Percentiles rank a stretch among this genome's conserved stretches.
These are phyloP conservation scores for Thermophis baileyi DNA, from an alignment of 2,113 vertebrate species.

Conservation along the genomic window DNA sequence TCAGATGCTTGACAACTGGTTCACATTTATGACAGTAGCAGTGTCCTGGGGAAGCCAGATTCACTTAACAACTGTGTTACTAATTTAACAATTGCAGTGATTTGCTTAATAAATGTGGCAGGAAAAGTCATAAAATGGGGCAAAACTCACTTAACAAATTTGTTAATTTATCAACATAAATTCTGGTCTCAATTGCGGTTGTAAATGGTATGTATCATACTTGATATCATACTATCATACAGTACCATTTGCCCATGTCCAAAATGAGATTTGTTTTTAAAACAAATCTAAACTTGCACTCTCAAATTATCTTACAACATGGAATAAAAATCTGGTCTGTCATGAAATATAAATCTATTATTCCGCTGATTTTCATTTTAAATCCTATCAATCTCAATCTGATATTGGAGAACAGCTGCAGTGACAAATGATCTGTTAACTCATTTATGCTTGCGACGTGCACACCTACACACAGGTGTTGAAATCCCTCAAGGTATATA, in stretches of 20 bases:
- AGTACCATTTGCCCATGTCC: not conserved
- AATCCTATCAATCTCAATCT: constrained; percentile 4
- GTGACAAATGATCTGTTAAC: constrained; percentile 25
- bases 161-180: not conserved
- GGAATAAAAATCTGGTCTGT: not conserved
- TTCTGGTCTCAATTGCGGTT: not conserved
- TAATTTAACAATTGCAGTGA: too few relatives aligned
- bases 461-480: constrained; percentile 29
- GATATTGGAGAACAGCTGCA: constrained; percentile 28
- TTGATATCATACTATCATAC: not conserved
- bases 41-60: too few relatives aligned
- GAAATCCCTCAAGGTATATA: not conserved
- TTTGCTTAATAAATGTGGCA: too few relatives aligned
- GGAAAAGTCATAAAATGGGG: not conserved
- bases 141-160: not conserved
- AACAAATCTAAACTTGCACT: not conserved
- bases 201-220: not conserved
- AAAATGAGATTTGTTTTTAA: not conserved
- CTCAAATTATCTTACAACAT: not conserved
- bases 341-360: constrained; percentile 9
- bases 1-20: not conserved
- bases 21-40: not conserved
- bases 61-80: too few relatives aligned
- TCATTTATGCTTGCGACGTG: constrained; percentile 19
- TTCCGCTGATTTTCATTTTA: constrained; percentile 8